Conservation (phyloP, 2,888 invertebrate genomes). For the Siphlonurus alternatus region DNA sequence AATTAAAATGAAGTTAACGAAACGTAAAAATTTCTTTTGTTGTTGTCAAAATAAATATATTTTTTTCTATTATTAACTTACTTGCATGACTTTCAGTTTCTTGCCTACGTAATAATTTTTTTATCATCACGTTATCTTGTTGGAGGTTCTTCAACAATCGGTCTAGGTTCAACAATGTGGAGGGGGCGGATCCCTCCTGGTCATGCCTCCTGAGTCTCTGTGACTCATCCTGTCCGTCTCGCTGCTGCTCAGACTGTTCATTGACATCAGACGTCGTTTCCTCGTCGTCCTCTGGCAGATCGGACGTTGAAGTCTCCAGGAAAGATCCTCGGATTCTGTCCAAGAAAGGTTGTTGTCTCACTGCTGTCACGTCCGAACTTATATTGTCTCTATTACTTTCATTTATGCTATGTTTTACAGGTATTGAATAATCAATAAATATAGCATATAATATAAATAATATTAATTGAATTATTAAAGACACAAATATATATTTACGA, state of each 20-base stretch:
- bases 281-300: background rate
- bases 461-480: background rate
- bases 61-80: background rate
- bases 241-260: no score
- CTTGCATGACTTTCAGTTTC: background rate
- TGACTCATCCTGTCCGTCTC: background rate
- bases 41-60: no score
- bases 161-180: background rate
- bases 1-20: no score
- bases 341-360: no score
- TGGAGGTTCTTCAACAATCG: background rate
- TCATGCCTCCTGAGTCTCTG: background rate
- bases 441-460: background rate
- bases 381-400: no score
- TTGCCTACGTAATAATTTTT: background rate
- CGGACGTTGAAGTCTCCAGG: background rate
- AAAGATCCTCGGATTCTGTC: no score
- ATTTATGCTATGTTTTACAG: no score
- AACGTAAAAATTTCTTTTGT: no score
- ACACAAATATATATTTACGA: background rate
- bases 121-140: background rate
- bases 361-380: no score
- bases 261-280: no score
- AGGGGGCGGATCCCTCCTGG: background rate
- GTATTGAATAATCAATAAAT: background rate